Percentiles rank a stretch among this genome's conserved stretches.
Evolutionary conservation across 2,113 vertebrate species (phyloP).

Genomic region (Chloropsis cyanopogon): DNA sequence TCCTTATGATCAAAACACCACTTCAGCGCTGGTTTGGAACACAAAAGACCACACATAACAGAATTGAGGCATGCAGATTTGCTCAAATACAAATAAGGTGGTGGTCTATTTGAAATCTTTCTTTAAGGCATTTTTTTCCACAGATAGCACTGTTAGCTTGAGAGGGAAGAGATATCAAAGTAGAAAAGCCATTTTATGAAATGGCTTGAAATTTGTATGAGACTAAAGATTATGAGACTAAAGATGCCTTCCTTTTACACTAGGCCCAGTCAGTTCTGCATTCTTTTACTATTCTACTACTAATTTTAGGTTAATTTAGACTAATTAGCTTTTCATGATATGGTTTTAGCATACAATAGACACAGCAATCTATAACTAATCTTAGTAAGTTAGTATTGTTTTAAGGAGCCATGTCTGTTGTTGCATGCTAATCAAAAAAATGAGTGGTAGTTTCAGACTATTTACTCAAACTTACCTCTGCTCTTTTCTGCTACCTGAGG

Average conservation of each 20-base stretch:
- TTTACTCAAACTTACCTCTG: background rate
- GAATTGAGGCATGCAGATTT: background rate
- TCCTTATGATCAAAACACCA: background rate
- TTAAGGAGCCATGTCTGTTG: background rate
- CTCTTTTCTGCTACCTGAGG: background rate
- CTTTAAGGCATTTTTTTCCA: background rate
- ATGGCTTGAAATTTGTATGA: background rate
- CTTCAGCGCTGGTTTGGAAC: background rate
- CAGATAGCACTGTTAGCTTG: background rate
- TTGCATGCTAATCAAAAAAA: background rate
- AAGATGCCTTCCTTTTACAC: background rate
- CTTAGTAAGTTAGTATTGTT: background rate
- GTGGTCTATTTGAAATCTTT: background rate
- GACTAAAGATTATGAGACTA: background rate
- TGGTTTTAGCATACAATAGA: background rate
- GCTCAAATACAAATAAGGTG: background rate
- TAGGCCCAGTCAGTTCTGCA: background rate
- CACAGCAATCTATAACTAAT: background rate
- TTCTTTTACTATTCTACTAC: background rate
- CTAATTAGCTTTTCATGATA: background rate
- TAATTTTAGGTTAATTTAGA: background rate
- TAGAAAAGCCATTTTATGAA: background rate
- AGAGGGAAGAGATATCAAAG: background rate
- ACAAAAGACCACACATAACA: background rate
- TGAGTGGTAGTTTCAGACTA: background rate